Evolutionary conservation across 2,888 invertebrate genomes (phyloP).

Genomic region (Idaea aversata): DNA sequence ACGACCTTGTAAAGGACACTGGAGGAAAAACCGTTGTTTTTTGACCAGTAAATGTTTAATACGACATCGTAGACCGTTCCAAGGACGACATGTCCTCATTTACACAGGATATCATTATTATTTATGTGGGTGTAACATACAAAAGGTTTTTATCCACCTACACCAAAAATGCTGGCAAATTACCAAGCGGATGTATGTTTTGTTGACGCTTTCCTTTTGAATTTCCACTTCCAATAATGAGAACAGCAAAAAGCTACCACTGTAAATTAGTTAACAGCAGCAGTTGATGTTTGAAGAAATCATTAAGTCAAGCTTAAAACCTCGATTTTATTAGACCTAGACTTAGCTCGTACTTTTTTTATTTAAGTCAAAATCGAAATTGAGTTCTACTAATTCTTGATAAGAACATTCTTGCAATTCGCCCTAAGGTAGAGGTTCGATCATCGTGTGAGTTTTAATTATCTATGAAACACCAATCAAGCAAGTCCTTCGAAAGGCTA

Average conservation of each 20-base stretch:
- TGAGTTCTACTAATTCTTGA: too few relatives aligned
- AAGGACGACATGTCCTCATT: background rate
- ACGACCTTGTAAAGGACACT: background rate
- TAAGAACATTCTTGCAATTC: background rate
- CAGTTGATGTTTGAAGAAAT: background rate
- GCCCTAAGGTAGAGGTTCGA: too few relatives aligned
- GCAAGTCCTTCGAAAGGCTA: background rate
- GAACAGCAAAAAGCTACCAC: background rate
- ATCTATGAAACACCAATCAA: background rate
- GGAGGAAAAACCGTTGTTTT: background rate
- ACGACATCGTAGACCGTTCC: background rate
- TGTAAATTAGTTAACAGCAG: background rate
- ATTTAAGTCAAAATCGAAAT: too few relatives aligned
- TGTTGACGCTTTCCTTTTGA: background rate
- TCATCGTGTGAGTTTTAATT: too few relatives aligned
- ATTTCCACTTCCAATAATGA: background rate
- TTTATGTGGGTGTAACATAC: background rate
- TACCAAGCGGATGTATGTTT: background rate
- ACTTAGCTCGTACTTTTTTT: too few relatives aligned
- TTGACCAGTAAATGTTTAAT: background rate
- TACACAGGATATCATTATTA: background rate
- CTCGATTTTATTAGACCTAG: too few relatives aligned
- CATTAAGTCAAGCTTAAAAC: too few relatives aligned
- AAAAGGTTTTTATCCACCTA: background rate
- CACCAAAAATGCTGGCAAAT: background rate